These are phyloP conservation scores for Benthosema pterotum DNA, from an alignment of 2,797 vertebrate genomes.

Conservation along the genomic window DNA sequence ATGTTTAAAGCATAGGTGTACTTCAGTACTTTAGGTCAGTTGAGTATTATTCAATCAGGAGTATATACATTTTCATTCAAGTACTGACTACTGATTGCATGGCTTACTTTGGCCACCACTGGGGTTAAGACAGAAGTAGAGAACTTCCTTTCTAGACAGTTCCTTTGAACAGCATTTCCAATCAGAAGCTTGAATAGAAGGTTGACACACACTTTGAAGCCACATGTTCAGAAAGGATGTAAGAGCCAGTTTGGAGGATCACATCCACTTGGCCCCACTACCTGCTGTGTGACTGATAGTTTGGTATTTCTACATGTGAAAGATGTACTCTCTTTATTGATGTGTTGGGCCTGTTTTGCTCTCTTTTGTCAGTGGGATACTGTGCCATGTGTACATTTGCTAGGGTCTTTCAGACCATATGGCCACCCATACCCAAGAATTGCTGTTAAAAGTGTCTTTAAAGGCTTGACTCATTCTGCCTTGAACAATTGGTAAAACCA, in stretches of 20 bases:
- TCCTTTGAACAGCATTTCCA: constrained; percentile 30
- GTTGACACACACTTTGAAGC: constrained; percentile 71
- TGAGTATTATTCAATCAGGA: too few relatives aligned
- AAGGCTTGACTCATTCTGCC: constrained; percentile 8
- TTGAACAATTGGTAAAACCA: neutral
- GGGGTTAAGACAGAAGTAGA: too few relatives aligned
- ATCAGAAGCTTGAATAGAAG: constrained; percentile 53
- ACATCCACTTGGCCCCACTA: constrained; percentile 29
- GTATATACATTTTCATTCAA: too few relatives aligned
- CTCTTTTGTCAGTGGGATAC: constrained; percentile 55
- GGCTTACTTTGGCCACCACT: too few relatives aligned
- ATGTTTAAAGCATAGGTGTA: too few relatives aligned
- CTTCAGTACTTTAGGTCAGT: too few relatives aligned
- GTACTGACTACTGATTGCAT: too few relatives aligned
- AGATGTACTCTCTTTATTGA: constrained; percentile 65
- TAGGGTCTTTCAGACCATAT: constrained; percentile 34
- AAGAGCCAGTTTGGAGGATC: constrained; percentile 47
- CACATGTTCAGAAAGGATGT: constrained; percentile 65
- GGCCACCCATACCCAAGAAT: constrained; percentile 58
- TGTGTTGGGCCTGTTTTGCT: constrained; percentile 46
- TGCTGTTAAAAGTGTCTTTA: neutral
- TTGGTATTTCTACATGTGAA: constrained; percentile 73
- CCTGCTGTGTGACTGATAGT: constrained; percentile 78
- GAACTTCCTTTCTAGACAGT: constrained; percentile 47
- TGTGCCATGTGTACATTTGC: constrained; percentile 53